Conservation (phyloP, 2,113 vertebrate genomes). For the Chrysemys picta region DNA sequence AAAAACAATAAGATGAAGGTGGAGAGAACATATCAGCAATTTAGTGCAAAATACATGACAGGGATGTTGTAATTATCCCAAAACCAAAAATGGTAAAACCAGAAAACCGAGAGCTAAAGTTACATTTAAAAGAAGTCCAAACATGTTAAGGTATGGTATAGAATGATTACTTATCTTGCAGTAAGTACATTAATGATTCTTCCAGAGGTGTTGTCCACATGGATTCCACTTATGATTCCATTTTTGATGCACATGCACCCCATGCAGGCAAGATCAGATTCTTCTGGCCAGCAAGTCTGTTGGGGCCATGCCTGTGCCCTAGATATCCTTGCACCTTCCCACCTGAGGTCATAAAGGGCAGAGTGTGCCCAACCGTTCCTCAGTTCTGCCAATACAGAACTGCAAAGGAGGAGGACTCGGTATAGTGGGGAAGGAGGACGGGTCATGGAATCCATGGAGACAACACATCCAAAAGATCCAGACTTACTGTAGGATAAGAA, state of each 20-base stretch:
- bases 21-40: no score
- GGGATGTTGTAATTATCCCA: background rate
- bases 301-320: background rate
- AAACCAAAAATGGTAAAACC: background rate
- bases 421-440: background rate
- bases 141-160: background rate
- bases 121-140: no score
- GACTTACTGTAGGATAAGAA: background rate
- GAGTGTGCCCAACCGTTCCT: background rate
- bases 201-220: background rate
- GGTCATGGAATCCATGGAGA: background rate
- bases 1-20: no score
- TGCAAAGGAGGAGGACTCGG: background rate
- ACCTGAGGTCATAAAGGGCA: background rate
- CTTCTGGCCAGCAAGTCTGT: background rate
- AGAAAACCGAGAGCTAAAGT: background rate
- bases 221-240: background rate
- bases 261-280: background rate
- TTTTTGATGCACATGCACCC: background rate
- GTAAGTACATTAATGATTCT: background rate
- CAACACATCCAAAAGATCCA: background rate
- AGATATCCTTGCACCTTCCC: background rate
- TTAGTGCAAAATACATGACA: background rate
- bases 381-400: background rate
- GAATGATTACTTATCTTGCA: background rate